A percentile compares a stretch with the other conserved stretches of the same genome.
These are phyloP conservation scores for Arrhopalites spinosus DNA, from an alignment of 2,888 invertebrate species.

Conservation along the genomic window DNA sequence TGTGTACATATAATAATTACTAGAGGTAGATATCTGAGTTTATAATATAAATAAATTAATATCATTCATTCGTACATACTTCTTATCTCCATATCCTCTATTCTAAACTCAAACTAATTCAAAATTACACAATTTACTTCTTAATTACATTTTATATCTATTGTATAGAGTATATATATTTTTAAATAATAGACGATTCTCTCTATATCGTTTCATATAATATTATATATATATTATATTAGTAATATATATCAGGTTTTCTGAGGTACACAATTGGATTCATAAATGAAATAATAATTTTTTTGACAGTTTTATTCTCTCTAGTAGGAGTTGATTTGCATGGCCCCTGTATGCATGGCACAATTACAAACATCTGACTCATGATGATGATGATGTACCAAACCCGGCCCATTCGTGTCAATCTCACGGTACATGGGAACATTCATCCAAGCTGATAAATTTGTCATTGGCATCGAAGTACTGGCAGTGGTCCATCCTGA, in stretches of 20 bases:
- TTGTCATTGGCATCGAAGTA: constrained; percentile 16
- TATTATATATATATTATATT: neutral
- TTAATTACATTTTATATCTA: neutral
- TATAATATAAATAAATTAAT: too few species aligned
- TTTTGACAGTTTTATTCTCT: neutral
- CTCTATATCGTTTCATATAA: neutral
- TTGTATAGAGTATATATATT: too few species aligned
- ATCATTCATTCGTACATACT: too few species aligned
- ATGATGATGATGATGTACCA: neutral
- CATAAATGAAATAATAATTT: too few species aligned
- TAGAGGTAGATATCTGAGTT: too few species aligned
- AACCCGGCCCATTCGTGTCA: neutral
- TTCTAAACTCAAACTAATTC: too few species aligned
- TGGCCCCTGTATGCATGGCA: neutral
- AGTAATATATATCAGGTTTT: too few species aligned
- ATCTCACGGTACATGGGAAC: constrained; percentile 29
- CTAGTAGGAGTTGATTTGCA: constrained; percentile 32
- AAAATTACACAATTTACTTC: neutral
- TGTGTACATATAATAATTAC: too few species aligned
- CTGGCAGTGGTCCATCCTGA: constrained; percentile 18
- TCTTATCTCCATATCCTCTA: too few species aligned
- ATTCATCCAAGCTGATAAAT: constrained; percentile 16
- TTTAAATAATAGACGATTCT: too few species aligned
- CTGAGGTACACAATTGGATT: too few species aligned
- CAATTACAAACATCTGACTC: neutral